These are phyloP conservation scores for Chironomus tepperi DNA, from an alignment of 1,140 invertebrate genomes.

Conservation along the genomic window DNA sequence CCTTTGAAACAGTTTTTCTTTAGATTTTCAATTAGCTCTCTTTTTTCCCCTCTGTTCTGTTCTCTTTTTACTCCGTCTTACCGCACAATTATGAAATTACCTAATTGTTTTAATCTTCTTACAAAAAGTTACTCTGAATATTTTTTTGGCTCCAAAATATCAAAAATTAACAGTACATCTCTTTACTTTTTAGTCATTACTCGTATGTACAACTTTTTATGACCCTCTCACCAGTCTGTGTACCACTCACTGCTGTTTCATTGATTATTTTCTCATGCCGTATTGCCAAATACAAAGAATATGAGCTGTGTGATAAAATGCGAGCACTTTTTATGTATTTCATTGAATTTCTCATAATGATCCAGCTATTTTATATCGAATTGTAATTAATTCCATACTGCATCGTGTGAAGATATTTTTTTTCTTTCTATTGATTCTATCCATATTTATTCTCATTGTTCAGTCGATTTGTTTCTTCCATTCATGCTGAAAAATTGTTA, in stretches of 20 bases:
- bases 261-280: not conserved
- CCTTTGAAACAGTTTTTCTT: constrained; percentile 13
- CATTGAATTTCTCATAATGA: not conserved
- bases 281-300: not conserved
- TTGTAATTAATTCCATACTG: not conserved
- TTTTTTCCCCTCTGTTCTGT: not conserved
- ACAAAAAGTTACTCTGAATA: not conserved
- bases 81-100: not conserved
- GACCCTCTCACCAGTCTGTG: not conserved
- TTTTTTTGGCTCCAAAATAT: not conserved
- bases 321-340: too few relatives aligned
- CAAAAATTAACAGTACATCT: constrained; percentile 14
- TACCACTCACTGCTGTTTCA: not conserved
- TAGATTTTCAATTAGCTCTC: constrained; percentile 13
- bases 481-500: too few relatives aligned
- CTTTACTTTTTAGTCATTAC: not conserved
- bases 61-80: not conserved
- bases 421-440: not conserved
- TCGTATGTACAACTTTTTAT: not conserved
- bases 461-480: too few relatives aligned
- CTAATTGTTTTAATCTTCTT: constrained; percentile 9
- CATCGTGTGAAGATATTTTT: not conserved
- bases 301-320: not conserved
- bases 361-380: not conserved
- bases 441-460: too few relatives aligned